phyloP scores from a whole-genome alignment of 2,797 vertebrate species.

The Enteromius thamalakanensis region DNA sequence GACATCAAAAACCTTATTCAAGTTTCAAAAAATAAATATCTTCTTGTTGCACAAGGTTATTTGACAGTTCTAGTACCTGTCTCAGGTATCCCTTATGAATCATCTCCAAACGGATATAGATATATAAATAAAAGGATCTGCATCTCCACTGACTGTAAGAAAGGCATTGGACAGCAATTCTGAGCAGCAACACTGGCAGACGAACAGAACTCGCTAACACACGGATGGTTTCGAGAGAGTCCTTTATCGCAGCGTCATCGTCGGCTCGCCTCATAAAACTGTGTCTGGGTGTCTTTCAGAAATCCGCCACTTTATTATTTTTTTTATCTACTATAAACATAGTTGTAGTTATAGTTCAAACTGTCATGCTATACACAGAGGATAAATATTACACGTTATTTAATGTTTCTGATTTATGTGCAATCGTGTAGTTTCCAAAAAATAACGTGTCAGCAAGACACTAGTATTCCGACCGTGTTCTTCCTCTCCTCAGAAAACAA shows the following conservation, averaged over 20 bases:
- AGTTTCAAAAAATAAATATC: constrained; percentile 81
- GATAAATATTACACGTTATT: constrained; percentile 65
- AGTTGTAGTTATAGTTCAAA: constrained; percentile 45
- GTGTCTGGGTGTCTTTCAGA: not conserved
- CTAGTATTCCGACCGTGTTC: constrained; percentile 53
- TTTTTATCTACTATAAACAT: constrained; percentile 35
- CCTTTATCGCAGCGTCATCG: not conserved
- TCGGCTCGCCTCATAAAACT: not conserved
- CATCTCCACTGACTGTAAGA: constrained; percentile 41
- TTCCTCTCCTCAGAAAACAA: constrained; percentile 55
- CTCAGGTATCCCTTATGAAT: constrained; percentile 24
- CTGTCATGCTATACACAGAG: constrained; percentile 58
- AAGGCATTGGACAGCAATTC: constrained; percentile 52
- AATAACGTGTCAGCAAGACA: constrained; percentile 55
- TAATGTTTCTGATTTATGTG: constrained; percentile 67
- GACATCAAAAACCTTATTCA: constrained; percentile 75
- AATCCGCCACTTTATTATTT: not conserved
- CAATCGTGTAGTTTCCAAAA: constrained; percentile 60
- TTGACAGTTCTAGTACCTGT: constrained; percentile 49
- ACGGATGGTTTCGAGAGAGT: not conserved
- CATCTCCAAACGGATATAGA: constrained; percentile 42
- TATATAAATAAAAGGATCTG: constrained; percentile 40
- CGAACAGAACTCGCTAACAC: constrained; percentile 8
- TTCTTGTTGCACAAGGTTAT: constrained; percentile 58
- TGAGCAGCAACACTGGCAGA: constrained; percentile 52